Evolutionary conservation across 2,888 invertebrate species (phyloP), one percentile per base, ranked within the genome.

Genomic region (Embidobia sp.): DNA sequence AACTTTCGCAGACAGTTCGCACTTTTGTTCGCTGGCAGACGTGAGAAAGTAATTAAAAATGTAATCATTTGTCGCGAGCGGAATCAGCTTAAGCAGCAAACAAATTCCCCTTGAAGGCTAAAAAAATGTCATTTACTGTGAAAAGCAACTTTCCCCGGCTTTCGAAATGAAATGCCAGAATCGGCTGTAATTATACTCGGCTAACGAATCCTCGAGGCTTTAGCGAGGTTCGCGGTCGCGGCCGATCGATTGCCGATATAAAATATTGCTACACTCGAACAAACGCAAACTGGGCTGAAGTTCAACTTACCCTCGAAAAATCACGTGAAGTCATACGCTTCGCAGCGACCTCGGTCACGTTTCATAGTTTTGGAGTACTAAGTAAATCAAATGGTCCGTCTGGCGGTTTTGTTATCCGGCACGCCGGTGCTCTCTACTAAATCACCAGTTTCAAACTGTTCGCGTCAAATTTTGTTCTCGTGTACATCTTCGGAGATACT

Each of bases 11-110:
- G 66, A 64, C 18, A 15, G 8, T n/a, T 42, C 10, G 29, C 18
- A 49, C 63, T 53, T 64, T 53, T 48, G 37, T 42, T 19, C 51
- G 19, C 13, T 31, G 19, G 15, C 66, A 66, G 22, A 67, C 35
- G 53, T 37, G 53, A 18, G 66, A 44, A 55, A 66, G 44, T 66
- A 66, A 66, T 66, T 66, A 66, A 66, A 63, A 66, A 55, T 53
- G 16, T 64, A 55, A 66, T 33, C 27, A 55, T 46, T 49, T 40
- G 55, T 37, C 26, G 27, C 27, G 40, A 48, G 27, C 27, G 40
- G 35, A 57, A 31, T 48, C 48, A 27, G 55, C 40, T 55, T 55
- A 40, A 42, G 19, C 19, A 18, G 11, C 18, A 63, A 63, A 63
- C 61, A 63, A 48, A 63, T 63, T 49, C 49, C 40, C 0, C 16